These are phyloP conservation scores for Argyra leucocephala DNA, from an alignment of 2,888 invertebrate genomes.

Conservation along the genomic window DNA sequence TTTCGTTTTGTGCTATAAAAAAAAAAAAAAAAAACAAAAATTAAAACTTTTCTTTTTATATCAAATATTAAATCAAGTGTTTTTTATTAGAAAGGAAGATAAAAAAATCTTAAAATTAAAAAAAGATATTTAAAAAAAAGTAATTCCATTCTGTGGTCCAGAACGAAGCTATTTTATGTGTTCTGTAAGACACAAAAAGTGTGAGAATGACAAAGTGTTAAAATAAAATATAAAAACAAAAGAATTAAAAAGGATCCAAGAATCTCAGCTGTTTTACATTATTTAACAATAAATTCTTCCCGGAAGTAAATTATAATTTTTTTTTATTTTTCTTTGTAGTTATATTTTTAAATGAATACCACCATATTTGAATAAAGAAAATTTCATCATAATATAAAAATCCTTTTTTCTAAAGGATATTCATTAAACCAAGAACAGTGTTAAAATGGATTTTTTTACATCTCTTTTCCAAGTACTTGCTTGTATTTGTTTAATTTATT, in stretches of 20 bases:
- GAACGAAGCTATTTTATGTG: not conserved
- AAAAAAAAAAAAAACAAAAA: not conserved
- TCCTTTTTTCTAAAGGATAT: too few relatives aligned
- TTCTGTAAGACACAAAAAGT: not conserved
- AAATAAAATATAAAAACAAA: too few relatives aligned
- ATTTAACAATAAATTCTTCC: not conserved
- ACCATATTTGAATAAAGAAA: too few relatives aligned
- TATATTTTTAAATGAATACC: too few relatives aligned
- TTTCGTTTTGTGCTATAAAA: not conserved
- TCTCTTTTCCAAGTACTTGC: too few relatives aligned
- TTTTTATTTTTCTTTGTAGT: not conserved
- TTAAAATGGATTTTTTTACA: too few relatives aligned
- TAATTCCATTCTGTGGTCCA: not conserved
- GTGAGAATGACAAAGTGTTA: not conserved
- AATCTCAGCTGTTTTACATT: constrained; percentile 4
- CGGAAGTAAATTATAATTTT: constrained; percentile 5
- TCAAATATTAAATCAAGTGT: not conserved
- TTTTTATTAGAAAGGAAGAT: not conserved
- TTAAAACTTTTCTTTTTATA: not conserved
- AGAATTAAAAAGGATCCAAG: not conserved
- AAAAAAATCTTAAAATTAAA: too few relatives aligned
- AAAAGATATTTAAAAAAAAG: not conserved
- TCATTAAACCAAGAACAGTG: too few relatives aligned
- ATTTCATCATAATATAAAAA: too few relatives aligned
- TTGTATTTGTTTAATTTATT: too few relatives aligned